phyloP scores from a whole-genome alignment of 2,113 vertebrate species.

The Thalassoma bifasciatum region DNA sequence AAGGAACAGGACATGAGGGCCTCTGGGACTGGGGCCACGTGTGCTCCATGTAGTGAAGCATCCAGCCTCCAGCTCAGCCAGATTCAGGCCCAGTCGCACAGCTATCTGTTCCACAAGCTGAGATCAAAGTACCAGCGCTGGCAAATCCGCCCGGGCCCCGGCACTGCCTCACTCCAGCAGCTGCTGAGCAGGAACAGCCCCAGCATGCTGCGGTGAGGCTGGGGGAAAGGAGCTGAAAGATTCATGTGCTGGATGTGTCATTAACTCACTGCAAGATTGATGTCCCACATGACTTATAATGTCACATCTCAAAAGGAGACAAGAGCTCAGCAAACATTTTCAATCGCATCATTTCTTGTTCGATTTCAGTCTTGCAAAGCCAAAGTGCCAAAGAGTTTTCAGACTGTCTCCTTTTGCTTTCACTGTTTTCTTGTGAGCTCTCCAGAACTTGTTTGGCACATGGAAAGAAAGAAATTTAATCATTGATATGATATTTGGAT shows the following conservation, averaged over 20 bases:
- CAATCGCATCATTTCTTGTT: slow-evolving; percentile 60
- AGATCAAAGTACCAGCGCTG: slow-evolving; percentile 83
- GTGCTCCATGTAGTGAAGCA: slow-evolving; percentile 33
- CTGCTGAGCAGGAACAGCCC: slow-evolving; percentile 83
- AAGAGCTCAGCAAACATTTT: slow-evolving; percentile 70
- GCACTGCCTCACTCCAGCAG: slow-evolving; percentile 69
- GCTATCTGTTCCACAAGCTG: slow-evolving; percentile 81
- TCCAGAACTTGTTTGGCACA: slow-evolving; percentile 46
- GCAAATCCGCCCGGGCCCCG: slow-evolving; percentile 76
- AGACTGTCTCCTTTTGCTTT: slow-evolving; percentile 14
- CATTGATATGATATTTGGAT: slow-evolving; percentile 26
- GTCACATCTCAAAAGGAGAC: slow-evolving; percentile 80
- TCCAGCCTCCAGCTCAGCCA: slow-evolving; percentile 57
- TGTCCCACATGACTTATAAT: slow-evolving; percentile 78
- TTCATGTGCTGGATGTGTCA: slow-evolving; percentile 86
- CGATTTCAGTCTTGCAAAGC: slow-evolving; percentile 39
- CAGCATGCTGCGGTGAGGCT: slow-evolving; percentile 72
- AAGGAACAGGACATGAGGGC: background rate
- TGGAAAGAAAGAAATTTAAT: slow-evolving; percentile 35
- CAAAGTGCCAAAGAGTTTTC: too few relatives aligned
- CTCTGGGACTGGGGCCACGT: slow-evolving; percentile 34
- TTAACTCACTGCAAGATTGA: slow-evolving; percentile 88
- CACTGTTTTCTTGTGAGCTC: slow-evolving; percentile 30
- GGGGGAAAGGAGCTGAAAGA: slow-evolving; percentile 79
- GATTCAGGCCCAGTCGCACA: slow-evolving; percentile 76